Evolutionary conservation across 35 echinoderm and acorn worm species (phyloP), one percentile per base, ranked within the genome.

Genomic region (Heliocidaris erythrogramma): DNA sequence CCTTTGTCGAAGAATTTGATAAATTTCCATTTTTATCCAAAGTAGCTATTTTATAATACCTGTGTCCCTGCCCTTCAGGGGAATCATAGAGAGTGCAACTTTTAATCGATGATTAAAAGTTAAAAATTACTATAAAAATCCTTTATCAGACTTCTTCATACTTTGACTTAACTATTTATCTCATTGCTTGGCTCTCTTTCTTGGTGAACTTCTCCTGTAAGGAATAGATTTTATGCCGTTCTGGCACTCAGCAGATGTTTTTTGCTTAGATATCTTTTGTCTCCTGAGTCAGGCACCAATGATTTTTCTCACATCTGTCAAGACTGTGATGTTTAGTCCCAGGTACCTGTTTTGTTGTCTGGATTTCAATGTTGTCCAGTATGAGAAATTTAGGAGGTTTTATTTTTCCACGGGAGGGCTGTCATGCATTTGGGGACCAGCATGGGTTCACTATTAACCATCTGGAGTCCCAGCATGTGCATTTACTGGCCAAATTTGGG

Each of bases 271-370:
- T 78, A 78, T n/a, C 21, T 69, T 18, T 78, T 60, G 65, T 78
- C 21, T 27, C 7, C 61, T 24, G 2, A 18, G 27, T 78, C 24
- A 3, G 27, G 18, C 17, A 78, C 7, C 65, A 78, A 78, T 78
- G 21, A 78, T n/a, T 5, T 78, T 4, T 27, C 65, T n/a, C 27
- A 78, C 65, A 78, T 78, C 65, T 78, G 35, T 42, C 3, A 42
- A 42, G 35, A 42, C 35, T 42, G 65, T 21, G 6, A 78, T 78
- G 27, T 78, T 17, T 27, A 78, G 21, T 78, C 65, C 65, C 65
- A 78, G 65, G 65, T 24, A 78, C 65, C 27, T 78, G 65, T 78
- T 78, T 78, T 78, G 65, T 78, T 78, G 65, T 78, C 65, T 78
- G 65, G 21, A 78, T 17, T n/a, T 78, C 5, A 10, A 21, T 78